phyloP scores from a whole-genome alignment of 2,113 vertebrate genomes.

The Alethe diademata region DNA sequence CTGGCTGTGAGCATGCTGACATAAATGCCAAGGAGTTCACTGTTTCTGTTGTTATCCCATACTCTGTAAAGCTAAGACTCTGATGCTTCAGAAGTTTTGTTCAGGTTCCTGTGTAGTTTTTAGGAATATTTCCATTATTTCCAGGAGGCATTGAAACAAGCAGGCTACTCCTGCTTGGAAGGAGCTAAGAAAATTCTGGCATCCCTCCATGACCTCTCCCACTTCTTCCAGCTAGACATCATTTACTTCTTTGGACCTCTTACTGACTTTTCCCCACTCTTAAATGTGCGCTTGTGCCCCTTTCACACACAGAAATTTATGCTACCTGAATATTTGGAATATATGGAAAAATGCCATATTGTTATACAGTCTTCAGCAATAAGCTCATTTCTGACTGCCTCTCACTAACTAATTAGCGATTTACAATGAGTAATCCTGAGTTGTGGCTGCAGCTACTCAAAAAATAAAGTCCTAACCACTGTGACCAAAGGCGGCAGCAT shows the following conservation, averaged over 20 bases:
- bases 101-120: neutral
- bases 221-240: neutral
- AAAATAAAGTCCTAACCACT: neutral
- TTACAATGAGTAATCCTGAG: neutral
- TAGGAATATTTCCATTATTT: neutral
- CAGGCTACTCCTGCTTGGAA: neutral
- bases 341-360: neutral
- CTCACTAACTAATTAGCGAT: neutral
- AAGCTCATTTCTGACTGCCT: neutral
- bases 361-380: neutral
- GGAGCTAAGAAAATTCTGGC: neutral
- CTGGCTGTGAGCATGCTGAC: slow-evolving; percentile 26
- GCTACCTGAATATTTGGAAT: neutral
- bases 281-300: neutral
- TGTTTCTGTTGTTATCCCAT: slow-evolving; percentile 77
- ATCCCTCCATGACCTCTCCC: neutral
- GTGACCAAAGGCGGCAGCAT: neutral
- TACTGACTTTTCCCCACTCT: neutral
- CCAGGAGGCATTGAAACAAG: neutral
- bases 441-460: neutral
- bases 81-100: neutral
- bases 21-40: slow-evolving; percentile 75
- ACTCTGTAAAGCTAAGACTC: slow-evolving; percentile 69
- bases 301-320: neutral
- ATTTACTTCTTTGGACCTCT: neutral